Evolutionary conservation across 2,797 vertebrate species (phyloP), one percentile per base, ranked within the genome.

Genomic region (Hydrolagus colliei): DNA sequence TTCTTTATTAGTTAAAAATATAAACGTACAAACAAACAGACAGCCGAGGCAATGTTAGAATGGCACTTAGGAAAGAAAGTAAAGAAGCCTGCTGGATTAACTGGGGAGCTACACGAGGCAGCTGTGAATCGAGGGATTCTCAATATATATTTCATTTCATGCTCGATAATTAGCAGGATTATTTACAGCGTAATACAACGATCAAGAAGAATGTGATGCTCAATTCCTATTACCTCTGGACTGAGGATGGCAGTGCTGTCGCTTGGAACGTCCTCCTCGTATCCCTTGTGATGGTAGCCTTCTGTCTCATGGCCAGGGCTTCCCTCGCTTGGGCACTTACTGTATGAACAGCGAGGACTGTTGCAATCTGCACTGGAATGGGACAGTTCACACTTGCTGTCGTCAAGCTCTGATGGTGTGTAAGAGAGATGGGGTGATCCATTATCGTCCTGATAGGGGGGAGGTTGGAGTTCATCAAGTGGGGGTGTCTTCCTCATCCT

Each of bases 241-340:
- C 97, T 98, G 88, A 99, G 96, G 85, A 98, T 94, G 0, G 98
- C 97, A 0, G 98, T 99, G 88, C 97, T 98, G 89, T 99, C 98
- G 12, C 98, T 99, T 0, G 97, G 98, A 16, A 96, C 96, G 13
- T 99, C 97, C 90, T 99, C 97, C 91, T 98, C 97, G 0, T 96
- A 98, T 87, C 95, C 97, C 92, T 98, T 99, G 91, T 97, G 96
- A 88, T 96, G 95, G 89, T 96, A 97, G 89, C 96, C 96, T 90
- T 96, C 97, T 1, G 95, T 94, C 91, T 98, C 97, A 0, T 93
- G 97, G 12, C 93, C 95, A 0, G 92, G 94, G 86, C 97, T 98
- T 88, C 93, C 95, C 89, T 98, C 97, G 35, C 97, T 99, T 1
- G 95, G 95, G 87, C 96, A 98, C 91, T 98, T 98, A 86, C 90